Evolutionary conservation across 2,888 invertebrate genomes (phyloP).

Genomic region (Timandra comae): DNA sequence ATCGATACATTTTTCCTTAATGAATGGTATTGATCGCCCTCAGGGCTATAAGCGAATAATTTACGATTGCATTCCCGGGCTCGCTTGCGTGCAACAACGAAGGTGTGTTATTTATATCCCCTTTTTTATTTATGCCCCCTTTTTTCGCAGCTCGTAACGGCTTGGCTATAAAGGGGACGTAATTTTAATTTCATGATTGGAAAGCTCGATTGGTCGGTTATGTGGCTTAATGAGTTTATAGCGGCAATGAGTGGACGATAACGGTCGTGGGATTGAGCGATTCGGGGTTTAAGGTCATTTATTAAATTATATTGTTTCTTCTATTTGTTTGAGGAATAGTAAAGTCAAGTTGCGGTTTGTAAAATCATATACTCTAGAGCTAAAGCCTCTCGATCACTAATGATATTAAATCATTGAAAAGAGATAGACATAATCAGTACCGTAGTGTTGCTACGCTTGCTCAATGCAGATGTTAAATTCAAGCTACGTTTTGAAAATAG

Average conservation of each 20-base stretch:
- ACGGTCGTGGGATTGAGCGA: constrained; percentile 51
- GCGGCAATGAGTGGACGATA: constrained; percentile 56
- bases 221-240: constrained; percentile 74
- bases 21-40: constrained; percentile 69
- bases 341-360: too few relatives aligned
- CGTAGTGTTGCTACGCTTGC: too few relatives aligned
- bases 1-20: constrained; percentile 67
- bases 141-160: constrained; percentile 77
- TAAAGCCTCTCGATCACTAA: too few relatives aligned
- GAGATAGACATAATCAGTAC: too few relatives aligned
- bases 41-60: constrained; percentile 64
- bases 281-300: constrained; percentile 38
- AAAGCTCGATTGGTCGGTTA: constrained; percentile 74
- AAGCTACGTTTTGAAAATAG: too few relatives aligned
- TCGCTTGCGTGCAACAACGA: constrained; percentile 62
- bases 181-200: constrained; percentile 77
- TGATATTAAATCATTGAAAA: too few relatives aligned
- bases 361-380: too few relatives aligned
- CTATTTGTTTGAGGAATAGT: too few relatives aligned
- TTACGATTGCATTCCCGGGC: constrained; percentile 58
- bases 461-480: too few relatives aligned
- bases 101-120: constrained; percentile 76
- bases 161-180: constrained; percentile 69
- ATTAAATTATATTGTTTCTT: neutral
- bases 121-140: constrained; percentile 74